A percentile compares a stretch with the other conserved stretches of the same genome.
Evolutionary conservation across 2,797 vertebrate genomes (phyloP).

Genomic region (Arremon aurantiirostris): DNA sequence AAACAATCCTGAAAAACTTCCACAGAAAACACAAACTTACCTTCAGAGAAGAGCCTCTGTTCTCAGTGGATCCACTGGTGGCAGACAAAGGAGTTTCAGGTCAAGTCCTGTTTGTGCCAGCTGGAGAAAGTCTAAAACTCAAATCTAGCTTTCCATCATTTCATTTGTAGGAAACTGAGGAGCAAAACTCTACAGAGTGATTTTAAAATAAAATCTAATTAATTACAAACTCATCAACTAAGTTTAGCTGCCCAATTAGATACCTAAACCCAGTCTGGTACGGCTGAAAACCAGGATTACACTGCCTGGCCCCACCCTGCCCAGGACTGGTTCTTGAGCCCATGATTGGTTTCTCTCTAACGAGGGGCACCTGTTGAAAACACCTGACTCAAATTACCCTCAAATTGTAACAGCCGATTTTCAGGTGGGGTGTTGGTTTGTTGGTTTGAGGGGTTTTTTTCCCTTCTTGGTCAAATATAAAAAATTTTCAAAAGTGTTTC

Average conservation of each 20-base stretch:
- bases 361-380: not conserved
- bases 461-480: not conserved
- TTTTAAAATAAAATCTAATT: constrained; percentile 52
- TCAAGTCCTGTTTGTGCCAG: not conserved
- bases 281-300: not conserved
- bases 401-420: accelerated
- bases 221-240: constrained; percentile 17
- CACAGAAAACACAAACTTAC: not conserved
- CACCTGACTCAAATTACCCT: not conserved
- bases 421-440: not conserved
- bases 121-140: not conserved
- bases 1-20: not conserved
- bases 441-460: accelerated
- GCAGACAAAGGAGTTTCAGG: not conserved
- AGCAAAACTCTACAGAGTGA: not conserved
- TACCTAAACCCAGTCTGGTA: not conserved
- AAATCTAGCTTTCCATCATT: not conserved
- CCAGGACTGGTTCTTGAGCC: not conserved
- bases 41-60: not conserved
- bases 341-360: not conserved
- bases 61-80: not conserved
- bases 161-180: not conserved
- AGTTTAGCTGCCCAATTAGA: not conserved
- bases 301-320: not conserved
- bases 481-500: not conserved